A percentile compares a stretch with the other conserved stretches of the same genome.
Conservation (phyloP, 2,797 vertebrate species). For the Hypotaenidia philippensis region DNA sequence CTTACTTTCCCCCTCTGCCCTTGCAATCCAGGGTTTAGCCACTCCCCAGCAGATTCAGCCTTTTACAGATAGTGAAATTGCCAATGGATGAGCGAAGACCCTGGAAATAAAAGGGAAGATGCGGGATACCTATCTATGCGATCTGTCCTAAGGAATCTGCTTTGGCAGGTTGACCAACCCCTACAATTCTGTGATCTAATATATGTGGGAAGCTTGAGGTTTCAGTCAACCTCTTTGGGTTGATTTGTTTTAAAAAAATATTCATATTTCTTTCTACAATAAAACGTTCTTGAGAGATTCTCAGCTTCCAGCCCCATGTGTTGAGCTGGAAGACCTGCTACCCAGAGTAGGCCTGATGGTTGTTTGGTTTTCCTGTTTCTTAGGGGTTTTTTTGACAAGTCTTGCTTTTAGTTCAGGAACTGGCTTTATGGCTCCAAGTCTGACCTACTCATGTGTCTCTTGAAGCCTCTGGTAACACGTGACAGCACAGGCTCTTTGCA, state of each 20-base stretch:
- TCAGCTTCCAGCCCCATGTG: not conserved
- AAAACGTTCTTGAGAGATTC: not conserved
- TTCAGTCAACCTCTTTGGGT: not conserved
- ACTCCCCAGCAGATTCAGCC: not conserved
- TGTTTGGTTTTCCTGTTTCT: not conserved
- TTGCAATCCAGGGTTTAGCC: not conserved
- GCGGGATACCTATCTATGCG: not conserved
- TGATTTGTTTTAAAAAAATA: not conserved
- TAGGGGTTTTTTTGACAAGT: not conserved
- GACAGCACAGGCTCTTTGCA: not conserved
- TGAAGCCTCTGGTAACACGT: not conserved
- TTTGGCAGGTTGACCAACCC: too few species aligned
- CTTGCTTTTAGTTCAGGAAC: not conserved
- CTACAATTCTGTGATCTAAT: not conserved
- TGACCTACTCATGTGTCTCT: fast-evolving
- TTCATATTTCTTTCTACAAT: not conserved
- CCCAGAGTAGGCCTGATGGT: not conserved
- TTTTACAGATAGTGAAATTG: not conserved
- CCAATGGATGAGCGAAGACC: not conserved
- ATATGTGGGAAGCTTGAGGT: not conserved
- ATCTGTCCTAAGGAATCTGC: too few species aligned
- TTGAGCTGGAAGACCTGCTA: not conserved
- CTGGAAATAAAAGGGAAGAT: not conserved
- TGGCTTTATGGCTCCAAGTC: not conserved
- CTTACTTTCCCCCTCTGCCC: not conserved